These are phyloP conservation scores for Furcula furcula DNA, from an alignment of 2,888 invertebrate genomes.

Conservation along the genomic window DNA sequence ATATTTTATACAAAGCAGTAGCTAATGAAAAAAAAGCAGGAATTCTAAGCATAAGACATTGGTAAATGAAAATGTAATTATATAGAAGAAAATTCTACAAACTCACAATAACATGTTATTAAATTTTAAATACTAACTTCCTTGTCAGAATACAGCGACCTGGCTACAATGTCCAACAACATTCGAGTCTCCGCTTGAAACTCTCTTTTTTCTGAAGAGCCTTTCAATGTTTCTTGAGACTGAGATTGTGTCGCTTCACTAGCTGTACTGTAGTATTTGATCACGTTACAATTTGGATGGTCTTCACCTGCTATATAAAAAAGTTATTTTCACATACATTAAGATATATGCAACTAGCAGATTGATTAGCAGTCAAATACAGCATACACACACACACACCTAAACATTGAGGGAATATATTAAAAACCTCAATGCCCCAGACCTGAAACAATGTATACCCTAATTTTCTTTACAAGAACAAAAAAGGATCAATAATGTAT, in stretches of 20 bases:
- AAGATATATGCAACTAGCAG: too few species aligned
- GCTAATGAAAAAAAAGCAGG: too few species aligned
- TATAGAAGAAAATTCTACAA: not conserved
- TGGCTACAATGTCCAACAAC: slow-evolving; percentile 97
- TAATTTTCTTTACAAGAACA: not conserved
- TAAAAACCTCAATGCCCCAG: too few species aligned
- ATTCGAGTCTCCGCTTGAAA: slow-evolving; percentile 98
- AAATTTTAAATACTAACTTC: slow-evolving; percentile 76
- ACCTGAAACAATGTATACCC: not conserved
- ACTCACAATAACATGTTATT: too few species aligned
- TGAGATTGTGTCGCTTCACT: slow-evolving; percentile 7
- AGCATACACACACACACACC: not conserved
- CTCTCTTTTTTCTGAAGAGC: slow-evolving; percentile 88
- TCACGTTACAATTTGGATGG: slow-evolving; percentile 10
- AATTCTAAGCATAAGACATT: too few species aligned
- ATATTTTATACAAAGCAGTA: too few species aligned
- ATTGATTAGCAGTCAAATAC: too few species aligned
- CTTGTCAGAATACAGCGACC: slow-evolving; percentile 98
- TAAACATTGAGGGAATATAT: slow-evolving; percentile 15
- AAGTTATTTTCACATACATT: too few species aligned
- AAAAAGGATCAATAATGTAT: too few species aligned
- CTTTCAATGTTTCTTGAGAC: slow-evolving; percentile 78
- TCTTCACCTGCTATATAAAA: slow-evolving; percentile 23
- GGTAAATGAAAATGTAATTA: too few species aligned
- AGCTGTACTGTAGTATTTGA: slow-evolving; percentile 44